These are phyloP conservation scores for Streblospio benedicti DNA, from an alignment of 1,140 invertebrate species.

Conservation along the genomic window DNA sequence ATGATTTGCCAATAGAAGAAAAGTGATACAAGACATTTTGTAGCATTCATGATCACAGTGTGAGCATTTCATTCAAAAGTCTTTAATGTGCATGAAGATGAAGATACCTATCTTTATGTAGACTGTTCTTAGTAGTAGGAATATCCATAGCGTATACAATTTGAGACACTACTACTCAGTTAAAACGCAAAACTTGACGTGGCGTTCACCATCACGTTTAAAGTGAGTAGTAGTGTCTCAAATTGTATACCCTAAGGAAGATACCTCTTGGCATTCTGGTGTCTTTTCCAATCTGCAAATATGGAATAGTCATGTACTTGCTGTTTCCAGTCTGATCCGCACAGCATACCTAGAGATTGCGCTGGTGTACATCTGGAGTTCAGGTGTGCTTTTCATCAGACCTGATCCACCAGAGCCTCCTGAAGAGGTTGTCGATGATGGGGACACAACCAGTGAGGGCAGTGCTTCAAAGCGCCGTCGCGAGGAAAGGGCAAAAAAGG, in stretches of 20 bases:
- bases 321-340: slow-evolving; percentile 33
- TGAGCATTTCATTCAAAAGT: too few species aligned
- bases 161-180: background rate
- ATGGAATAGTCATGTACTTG: background rate
- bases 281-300: background rate
- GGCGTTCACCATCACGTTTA: background rate
- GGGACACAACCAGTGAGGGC: background rate
- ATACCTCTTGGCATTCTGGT: background rate
- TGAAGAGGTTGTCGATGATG: background rate
- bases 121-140: too few species aligned
- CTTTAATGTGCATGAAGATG: too few species aligned
- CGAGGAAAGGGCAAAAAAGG: background rate
- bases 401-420: background rate
- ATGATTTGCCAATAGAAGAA: background rate
- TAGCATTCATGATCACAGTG: background rate
- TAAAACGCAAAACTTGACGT: background rate
- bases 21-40: background rate
- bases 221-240: background rate
- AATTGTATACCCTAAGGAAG: too few species aligned
- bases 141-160: background rate
- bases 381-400: slow-evolving; percentile 17
- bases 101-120: too few species aligned
- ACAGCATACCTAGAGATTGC: slow-evolving; percentile 44
- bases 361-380: slow-evolving; percentile 35
- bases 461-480: background rate